Evolutionary conservation across 2,888 invertebrate species (phyloP).

Genomic region (Oscheius myriophilus): DNA sequence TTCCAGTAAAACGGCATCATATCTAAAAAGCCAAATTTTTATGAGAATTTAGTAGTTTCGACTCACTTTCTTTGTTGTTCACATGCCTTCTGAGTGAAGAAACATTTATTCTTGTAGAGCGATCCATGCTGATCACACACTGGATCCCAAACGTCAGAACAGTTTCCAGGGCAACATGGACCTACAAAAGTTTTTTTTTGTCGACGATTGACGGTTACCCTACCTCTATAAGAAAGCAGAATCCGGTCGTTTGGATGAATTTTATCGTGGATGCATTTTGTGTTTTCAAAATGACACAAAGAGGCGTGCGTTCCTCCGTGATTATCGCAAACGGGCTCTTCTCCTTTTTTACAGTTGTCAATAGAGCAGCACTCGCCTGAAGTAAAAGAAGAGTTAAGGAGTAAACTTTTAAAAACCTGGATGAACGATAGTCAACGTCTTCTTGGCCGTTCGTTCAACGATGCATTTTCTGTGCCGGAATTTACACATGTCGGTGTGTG

Average conservation of each 20-base stretch:
- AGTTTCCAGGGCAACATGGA: slow-evolving; percentile 51
- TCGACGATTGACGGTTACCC: background rate
- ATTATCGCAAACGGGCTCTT: slow-evolving; percentile 58
- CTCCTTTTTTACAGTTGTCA: slow-evolving; percentile 51
- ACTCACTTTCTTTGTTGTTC: slow-evolving; percentile 44
- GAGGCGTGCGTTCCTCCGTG: slow-evolving; percentile 54
- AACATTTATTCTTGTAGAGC: slow-evolving; percentile 51
- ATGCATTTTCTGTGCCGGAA: slow-evolving; percentile 63
- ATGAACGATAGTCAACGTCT: slow-evolving; percentile 53
- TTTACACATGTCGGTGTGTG: slow-evolving; percentile 54
- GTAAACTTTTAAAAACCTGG: slow-evolving; percentile 35
- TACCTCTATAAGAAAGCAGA: slow-evolving; percentile 53
- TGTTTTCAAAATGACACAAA: slow-evolving; percentile 63
- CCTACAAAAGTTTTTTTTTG: slow-evolving; percentile 33
- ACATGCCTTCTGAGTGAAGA: slow-evolving; percentile 48
- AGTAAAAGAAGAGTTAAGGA: background rate
- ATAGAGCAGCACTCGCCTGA: slow-evolving; percentile 60
- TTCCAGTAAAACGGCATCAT: slow-evolving; percentile 29
- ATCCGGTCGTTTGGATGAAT: slow-evolving; percentile 45
- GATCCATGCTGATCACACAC: slow-evolving; percentile 58
- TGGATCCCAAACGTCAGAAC: slow-evolving; percentile 42
- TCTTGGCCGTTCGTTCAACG: slow-evolving; percentile 37
- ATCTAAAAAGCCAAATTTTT: background rate
- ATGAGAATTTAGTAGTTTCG: background rate
- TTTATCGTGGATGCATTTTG: slow-evolving; percentile 63